Evolutionary conservation across 1,140 invertebrate species (phyloP), one percentile per base, ranked within the genome.

Genomic region (Spodoptera litura): DNA sequence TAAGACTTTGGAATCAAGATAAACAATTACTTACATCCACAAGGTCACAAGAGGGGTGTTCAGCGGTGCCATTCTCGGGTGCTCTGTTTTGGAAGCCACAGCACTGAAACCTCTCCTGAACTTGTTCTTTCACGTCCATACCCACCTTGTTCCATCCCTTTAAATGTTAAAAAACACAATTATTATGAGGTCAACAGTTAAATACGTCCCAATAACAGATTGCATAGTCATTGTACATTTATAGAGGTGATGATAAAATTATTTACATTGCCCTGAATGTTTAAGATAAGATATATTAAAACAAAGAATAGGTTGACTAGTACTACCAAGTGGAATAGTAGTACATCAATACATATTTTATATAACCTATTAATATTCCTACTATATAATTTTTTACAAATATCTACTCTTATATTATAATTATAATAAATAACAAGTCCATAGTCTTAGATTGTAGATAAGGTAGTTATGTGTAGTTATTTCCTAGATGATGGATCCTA

Each of bases 71-170:
- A 80, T 95, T 95, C 53, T 79, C 82, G 70, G 83, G 80, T 52
- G 78, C 59, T 44, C 88, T 95, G 51, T 94, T 89, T 77, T 96
- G 93, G 92, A 98, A 99, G 56, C 97, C 97, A 92, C 98, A 99
- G 91, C 98, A 99, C 71, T 96, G 91, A 87, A 98, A 98, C 49
- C 95, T 96, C 49, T 96, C 93, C 91, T 99, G 97, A 44, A 98
- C 97, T 90, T 97, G 95, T 72, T 85, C 87, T 85, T 96, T 96
- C 8, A 96, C 95, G 72, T 95, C 91, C 84, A 95, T 90, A 71
- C 95, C 94, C 20, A 98, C 96, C 75, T 94, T 95, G 78, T 95
- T 95, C 98, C 98, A 98, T 64, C 97, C 97, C 96, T 97, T 79
- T 59, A 94, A 92, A 61, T 62, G 81, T 74, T 38, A n/a, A 83